These are phyloP conservation scores for Trachelus iudaicus DNA, from an alignment of 2,888 invertebrate genomes.

Conservation along the genomic window DNA sequence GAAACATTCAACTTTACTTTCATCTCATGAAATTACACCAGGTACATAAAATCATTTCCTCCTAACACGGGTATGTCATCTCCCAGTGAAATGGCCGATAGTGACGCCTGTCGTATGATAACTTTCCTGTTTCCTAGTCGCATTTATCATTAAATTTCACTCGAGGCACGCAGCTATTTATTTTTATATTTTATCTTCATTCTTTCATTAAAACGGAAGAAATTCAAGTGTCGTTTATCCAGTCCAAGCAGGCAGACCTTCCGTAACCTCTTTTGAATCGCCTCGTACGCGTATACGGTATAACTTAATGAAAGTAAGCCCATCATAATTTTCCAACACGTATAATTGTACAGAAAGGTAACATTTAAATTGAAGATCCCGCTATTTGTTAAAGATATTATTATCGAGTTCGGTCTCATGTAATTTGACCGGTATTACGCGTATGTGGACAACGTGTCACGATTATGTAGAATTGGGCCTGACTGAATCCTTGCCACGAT, in stretches of 20 bases:
- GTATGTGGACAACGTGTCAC: slow-evolving; percentile 50
- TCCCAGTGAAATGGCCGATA: neutral
- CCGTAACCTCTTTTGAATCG: neutral
- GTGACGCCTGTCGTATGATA: neutral
- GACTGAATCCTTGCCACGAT: slow-evolving; percentile 37
- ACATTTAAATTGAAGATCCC: slow-evolving; percentile 4
- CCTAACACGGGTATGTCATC: neutral
- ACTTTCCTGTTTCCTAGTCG: neutral
- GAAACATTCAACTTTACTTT: neutral
- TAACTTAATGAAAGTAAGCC: neutral
- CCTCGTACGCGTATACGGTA: neutral
- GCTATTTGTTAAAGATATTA: slow-evolving; percentile 51
- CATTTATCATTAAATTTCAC: neutral
- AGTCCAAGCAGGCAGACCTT: neutral
- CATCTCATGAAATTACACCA: neutral
- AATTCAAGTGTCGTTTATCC: neutral
- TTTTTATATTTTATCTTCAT: neutral
- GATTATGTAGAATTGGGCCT: slow-evolving; percentile 49
- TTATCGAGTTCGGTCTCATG: slow-evolving; percentile 48
- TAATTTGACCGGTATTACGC: slow-evolving; percentile 45
- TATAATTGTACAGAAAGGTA: neutral
- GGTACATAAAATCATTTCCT: neutral
- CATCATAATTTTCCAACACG: neutral
- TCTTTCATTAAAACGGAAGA: neutral
- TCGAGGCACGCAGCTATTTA: neutral